Conservation (phyloP, 2,113 vertebrate genomes). For the Scopus umbretta region DNA sequence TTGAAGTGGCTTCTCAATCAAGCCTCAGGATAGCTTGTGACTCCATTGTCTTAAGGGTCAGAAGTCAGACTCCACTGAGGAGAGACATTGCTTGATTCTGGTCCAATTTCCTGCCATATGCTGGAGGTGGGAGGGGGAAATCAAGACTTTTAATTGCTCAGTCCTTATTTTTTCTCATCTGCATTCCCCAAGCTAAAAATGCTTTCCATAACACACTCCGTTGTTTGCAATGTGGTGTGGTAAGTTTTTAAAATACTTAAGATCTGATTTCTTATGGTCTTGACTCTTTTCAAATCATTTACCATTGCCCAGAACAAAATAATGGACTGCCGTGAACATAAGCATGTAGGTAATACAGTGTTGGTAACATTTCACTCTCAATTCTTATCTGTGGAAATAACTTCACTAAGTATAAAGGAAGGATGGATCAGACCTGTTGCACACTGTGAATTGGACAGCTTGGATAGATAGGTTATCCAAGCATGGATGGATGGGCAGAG, state of each 20-base stretch:
- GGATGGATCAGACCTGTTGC: background rate
- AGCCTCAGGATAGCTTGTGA: slow-evolving; percentile 71
- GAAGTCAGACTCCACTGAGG: slow-evolving; percentile 52
- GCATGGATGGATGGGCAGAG: background rate
- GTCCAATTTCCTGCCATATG: slow-evolving; percentile 71
- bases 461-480: background rate
- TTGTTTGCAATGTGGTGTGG: background rate
- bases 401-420: background rate
- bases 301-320: background rate
- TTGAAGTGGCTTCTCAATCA: slow-evolving; percentile 72
- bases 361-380: background rate
- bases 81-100: slow-evolving; percentile 65
- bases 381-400: background rate
- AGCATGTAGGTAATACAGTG: background rate
- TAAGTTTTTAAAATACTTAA: background rate
- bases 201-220: background rate
- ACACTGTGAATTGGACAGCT: background rate
- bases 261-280: background rate
- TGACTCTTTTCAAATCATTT: background rate
- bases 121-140: slow-evolving; percentile 54
- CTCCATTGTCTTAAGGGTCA: slow-evolving; percentile 71
- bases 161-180: slow-evolving; percentile 48
- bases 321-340: background rate
- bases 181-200: slow-evolving; percentile 53
- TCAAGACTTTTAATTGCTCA: slow-evolving; percentile 58